Conservation (phyloP, 1,140 invertebrate species). For the Pseudomyrmex concolor region DNA sequence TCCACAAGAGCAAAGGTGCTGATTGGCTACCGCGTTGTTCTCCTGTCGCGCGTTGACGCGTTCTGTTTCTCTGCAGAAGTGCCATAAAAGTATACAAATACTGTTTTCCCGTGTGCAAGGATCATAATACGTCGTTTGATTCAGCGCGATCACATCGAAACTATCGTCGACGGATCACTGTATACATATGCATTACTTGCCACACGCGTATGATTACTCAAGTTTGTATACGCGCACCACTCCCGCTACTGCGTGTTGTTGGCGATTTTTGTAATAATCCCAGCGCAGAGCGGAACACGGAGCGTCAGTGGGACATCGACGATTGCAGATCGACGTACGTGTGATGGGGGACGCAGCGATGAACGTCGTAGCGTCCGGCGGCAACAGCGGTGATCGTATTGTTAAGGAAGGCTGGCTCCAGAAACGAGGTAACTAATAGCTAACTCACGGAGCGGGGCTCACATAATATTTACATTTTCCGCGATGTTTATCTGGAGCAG, state of each 20-base stretch:
- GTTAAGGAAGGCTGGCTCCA: slow-evolving; percentile 94
- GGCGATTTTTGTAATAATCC: slow-evolving; percentile 58
- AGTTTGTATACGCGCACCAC: slow-evolving; percentile 70
- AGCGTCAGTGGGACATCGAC: slow-evolving; percentile 10
- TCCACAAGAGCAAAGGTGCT: no score
- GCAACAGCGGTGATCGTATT: slow-evolving; percentile 82
- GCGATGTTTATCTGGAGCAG: slow-evolving; percentile 10
- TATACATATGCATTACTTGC: slow-evolving; percentile 64
- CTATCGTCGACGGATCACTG: slow-evolving; percentile 43
- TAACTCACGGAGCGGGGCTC: slow-evolving; percentile 22
- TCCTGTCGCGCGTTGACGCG: no score
- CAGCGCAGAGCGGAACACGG: slow-evolving; percentile 1
- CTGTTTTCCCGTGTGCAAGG: no score
- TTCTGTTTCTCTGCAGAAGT: no score
- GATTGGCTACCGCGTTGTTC: no score
- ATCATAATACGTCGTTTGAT: background rate
- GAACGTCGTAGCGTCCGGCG: slow-evolving; percentile 82
- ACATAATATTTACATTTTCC: slow-evolving; percentile 67
- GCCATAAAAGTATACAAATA: no score
- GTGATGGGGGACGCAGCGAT: slow-evolving; percentile 83
- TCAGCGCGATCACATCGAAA: slow-evolving; percentile 55
- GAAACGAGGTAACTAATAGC: slow-evolving; percentile 87
- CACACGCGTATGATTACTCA: slow-evolving; percentile 74
- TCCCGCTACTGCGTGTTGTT: slow-evolving; percentile 62
- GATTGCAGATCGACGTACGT: slow-evolving; percentile 45